Evolutionary conservation across 2,113 vertebrate species (phyloP).

Genomic region (Pollachius pollachius): DNA sequence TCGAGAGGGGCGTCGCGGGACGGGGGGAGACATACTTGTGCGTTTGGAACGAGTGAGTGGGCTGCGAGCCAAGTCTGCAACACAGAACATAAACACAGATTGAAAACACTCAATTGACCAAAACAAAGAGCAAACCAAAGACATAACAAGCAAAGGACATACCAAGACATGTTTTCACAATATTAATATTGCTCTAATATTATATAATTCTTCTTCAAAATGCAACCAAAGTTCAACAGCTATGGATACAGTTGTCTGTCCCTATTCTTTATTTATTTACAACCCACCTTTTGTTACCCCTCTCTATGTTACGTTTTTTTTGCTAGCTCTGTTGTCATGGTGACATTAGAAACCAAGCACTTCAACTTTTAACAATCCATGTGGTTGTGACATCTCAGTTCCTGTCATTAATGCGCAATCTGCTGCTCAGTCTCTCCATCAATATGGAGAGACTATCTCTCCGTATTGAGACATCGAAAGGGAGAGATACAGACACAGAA

Average conservation of each 20-base stretch:
- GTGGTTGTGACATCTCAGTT: not conserved
- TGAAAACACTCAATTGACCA: conserved; percentile 13
- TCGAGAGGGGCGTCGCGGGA: conserved; percentile 12
- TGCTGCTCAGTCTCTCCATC: no score
- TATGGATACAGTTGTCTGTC: no score
- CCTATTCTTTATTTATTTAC: not conserved
- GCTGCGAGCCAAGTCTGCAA: conserved; percentile 59
- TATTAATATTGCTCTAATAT: no score
- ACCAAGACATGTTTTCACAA: no score
- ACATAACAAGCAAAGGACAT: no score
- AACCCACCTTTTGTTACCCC: not conserved
- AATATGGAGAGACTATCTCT: no score
- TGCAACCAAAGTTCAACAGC: no score
- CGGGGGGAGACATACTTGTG: conserved; percentile 52
- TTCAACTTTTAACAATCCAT: conserved; percentile 1
- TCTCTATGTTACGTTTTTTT: not conserved
- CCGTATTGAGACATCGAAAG: no score
- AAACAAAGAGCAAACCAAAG: not conserved
- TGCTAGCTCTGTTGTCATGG: not conserved
- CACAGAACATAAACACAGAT: conserved; percentile 48
- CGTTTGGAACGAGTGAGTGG: conserved; percentile 38
- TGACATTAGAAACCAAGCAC: not conserved
- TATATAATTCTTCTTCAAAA: no score
- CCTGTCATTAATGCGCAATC: not conserved
- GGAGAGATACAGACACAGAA: no score